Percentiles rank a stretch among this genome's conserved stretches.
These are phyloP conservation scores for Gordius sp. DNA, from an alignment of 2,888 invertebrate species.

Conservation along the genomic window DNA sequence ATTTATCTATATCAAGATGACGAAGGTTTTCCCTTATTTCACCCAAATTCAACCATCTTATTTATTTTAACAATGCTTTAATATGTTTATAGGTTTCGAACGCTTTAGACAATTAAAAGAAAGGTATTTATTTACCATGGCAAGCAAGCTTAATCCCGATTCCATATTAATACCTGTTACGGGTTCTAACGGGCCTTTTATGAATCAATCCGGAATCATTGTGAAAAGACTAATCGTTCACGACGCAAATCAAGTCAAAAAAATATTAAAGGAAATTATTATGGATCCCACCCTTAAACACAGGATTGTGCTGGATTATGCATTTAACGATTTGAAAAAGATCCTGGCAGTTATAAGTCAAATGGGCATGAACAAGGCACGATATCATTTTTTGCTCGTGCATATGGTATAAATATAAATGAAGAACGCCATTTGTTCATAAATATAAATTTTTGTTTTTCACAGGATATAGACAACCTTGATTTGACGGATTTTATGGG, in stretches of 20 bases:
- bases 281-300: not conserved
- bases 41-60: too few relatives aligned
- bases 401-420: constrained; percentile 2
- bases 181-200: not conserved
- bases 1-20: constrained; percentile 10
- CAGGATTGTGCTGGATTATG: not conserved
- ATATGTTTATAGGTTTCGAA: too few relatives aligned
- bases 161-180: not conserved
- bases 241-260: not conserved
- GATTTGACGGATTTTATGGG: constrained; percentile 4
- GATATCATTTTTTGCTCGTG: not conserved
- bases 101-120: too few relatives aligned
- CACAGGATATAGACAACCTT: not conserved
- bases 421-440: not conserved
- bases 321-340: not conserved
- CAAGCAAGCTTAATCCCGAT: too few relatives aligned
- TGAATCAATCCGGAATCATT: not conserved
- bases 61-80: too few relatives aligned
- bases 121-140: too few relatives aligned
- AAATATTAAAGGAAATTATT: not conserved
- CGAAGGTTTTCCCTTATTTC: too few relatives aligned
- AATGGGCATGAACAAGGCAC: constrained; percentile 3
- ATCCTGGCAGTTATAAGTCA: not conserved
- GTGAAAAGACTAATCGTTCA: not conserved
- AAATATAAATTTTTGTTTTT: constrained; percentile 9